A percentile compares a stretch with the other conserved stretches of the same genome.
Evolutionary conservation across 2,888 invertebrate species (phyloP).

Genomic region (Euclidia mi): DNA sequence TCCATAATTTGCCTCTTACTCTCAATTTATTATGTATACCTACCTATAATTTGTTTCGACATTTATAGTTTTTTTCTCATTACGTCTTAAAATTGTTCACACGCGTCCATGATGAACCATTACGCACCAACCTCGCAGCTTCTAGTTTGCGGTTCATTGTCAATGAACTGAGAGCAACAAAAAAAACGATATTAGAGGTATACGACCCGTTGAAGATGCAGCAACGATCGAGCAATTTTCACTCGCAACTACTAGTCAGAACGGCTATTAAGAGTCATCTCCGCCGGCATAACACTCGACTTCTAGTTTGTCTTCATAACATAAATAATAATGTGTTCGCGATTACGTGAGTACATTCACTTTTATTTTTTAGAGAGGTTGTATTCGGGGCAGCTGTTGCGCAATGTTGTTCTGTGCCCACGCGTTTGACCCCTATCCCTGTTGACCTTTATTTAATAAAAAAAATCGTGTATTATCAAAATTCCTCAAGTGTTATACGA

Average conservation of each 20-base stretch:
- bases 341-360: slow-evolving; percentile 84
- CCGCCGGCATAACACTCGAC: slow-evolving; percentile 59
- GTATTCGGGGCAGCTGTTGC: slow-evolving; percentile 62
- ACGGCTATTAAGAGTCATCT: slow-evolving; percentile 49
- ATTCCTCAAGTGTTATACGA: too few relatives aligned
- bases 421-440: slow-evolving; percentile 55
- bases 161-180: slow-evolving; percentile 63
- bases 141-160: slow-evolving; percentile 62
- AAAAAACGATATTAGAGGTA: slow-evolving; percentile 42
- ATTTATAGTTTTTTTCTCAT: too few relatives aligned
- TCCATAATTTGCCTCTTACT: too few relatives aligned
- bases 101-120: not conserved
- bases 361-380: slow-evolving; percentile 85
- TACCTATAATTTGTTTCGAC: too few relatives aligned
- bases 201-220: slow-evolving; percentile 34
- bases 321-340: slow-evolving; percentile 63
- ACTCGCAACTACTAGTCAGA: slow-evolving; percentile 53
- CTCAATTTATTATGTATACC: too few relatives aligned
- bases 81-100: too few relatives aligned
- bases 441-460: not conserved
- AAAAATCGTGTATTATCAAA: too few relatives aligned
- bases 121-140: not conserved
- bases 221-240: slow-evolving; percentile 45
- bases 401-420: slow-evolving; percentile 63
- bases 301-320: slow-evolving; percentile 67